These are phyloP conservation scores for Trogon melanurus DNA, from an alignment of 2,113 vertebrate genomes.

Conservation along the genomic window DNA sequence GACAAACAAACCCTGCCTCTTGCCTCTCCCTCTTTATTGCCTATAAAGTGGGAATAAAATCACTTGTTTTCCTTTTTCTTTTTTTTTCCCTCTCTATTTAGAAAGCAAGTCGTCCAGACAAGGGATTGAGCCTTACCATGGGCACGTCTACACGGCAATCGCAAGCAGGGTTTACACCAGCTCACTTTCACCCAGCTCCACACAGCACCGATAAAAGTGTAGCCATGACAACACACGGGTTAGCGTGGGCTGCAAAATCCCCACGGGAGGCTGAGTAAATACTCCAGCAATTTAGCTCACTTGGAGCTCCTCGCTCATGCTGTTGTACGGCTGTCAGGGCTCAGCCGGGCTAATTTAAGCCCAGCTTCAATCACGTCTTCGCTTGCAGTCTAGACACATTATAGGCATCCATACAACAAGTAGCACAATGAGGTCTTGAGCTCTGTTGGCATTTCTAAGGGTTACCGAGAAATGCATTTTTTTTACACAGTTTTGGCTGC, in stretches of 20 bases:
- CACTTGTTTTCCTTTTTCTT: accelerated
- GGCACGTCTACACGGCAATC: accelerated
- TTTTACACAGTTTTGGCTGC: background rate
- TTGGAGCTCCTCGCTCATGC: background rate
- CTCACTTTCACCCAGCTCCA: background rate
- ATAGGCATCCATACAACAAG: background rate
- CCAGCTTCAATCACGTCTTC: background rate
- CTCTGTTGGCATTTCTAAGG: background rate
- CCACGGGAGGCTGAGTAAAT: background rate
- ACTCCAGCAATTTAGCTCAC: background rate
- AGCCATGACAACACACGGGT: conserved; percentile 20
- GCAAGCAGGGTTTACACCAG: background rate
- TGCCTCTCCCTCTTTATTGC: background rate
- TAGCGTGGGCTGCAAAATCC: background rate
- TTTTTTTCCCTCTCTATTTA: background rate
- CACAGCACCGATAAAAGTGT: background rate
- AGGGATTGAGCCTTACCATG: background rate
- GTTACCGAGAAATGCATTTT: background rate
- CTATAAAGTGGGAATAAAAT: background rate
- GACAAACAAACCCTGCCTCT: background rate
- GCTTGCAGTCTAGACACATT: background rate
- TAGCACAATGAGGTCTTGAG: background rate
- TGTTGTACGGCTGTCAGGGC: background rate
- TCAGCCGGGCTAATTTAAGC: background rate
- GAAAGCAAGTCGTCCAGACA: background rate